Evolutionary conservation across 2,888 invertebrate species (phyloP), one percentile per base, ranked within the genome.

Genomic region (Disparrhopalites patrizii): DNA sequence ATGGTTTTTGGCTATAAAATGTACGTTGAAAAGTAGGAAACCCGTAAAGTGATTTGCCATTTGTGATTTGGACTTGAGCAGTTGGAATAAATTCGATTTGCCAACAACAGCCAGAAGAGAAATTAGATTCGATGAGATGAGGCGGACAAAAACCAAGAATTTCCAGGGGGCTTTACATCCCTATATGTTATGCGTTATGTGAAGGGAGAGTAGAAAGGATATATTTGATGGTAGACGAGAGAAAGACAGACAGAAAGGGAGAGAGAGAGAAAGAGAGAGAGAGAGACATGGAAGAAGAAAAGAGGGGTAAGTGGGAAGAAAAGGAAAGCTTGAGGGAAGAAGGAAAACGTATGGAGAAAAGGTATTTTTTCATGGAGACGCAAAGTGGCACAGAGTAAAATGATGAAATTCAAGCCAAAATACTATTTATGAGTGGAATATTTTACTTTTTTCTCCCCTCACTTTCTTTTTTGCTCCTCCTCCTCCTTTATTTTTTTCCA

Each of bases 11-110:
- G n/a, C n/a, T n/a, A n/a, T n/a, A n/a, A 15, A 15, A 15, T 7
- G n/a, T n/a, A n/a, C n/a, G n/a, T n/a, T n/a, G n/a, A n/a, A n/a
- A n/a, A n/a, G n/a, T n/a, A 58, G 40, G 58, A 56, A 56, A 43
- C 25, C 64, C 56, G 55, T 64, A 55, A 62, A 55, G 64, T 64
- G 64, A 64, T 64, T 64, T 64, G 64, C 62, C 62, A 52, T 62
- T 62, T 62, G 62, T 62, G 62, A 62, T 62, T 62, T 62, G 62
- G 64, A 56, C 56, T 64, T 64, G 64, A 64, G 64, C 56, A 64
- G 64, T 64, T 64, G 64, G 56, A 64, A 64, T 64, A 64, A 64
- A 64, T 64, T 64, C 64, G 64, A 64, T 64, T 64, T 64, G 64
- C 64, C 64, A 56, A 64, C 64, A 64, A 64, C 64, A 64, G 64